Evolutionary conservation across 2,797 vertebrate genomes (phyloP).

Genomic region (Eulemur rubriventer): DNA sequence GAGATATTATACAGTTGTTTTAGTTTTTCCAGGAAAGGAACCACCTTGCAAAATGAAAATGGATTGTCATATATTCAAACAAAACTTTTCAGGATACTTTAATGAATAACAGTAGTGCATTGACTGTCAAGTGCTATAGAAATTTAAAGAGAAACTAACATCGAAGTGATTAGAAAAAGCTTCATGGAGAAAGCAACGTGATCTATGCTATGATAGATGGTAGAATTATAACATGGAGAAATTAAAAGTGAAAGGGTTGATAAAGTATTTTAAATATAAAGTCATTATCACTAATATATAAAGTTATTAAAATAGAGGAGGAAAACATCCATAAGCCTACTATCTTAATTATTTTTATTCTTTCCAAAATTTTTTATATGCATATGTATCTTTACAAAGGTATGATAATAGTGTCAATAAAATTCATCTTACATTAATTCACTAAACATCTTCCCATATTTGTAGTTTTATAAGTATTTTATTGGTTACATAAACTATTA

Average conservation of each 20-base stretch:
- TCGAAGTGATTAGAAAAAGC: not conserved
- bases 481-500: not conserved
- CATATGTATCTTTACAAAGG: not conserved
- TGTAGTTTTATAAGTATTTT: conserved; percentile 38
- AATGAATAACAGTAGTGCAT: not conserved
- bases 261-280: not conserved
- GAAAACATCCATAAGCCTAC: not conserved
- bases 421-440: not conserved
- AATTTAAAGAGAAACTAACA: conserved; percentile 30
- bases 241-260: not conserved
- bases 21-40: not conserved
- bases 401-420: not conserved
- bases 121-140: not conserved
- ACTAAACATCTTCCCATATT: not conserved
- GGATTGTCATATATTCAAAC: not conserved
- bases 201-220: not conserved
- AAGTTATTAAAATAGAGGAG: not conserved
- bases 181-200: not conserved
- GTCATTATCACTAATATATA: not conserved
- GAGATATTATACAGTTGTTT: not conserved
- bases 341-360: not conserved
- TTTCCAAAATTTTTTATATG: conserved; percentile 9
- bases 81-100: not conserved
- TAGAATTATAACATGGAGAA: not conserved
- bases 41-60: not conserved